These are phyloP conservation scores for Chiroxiphia lanceolata DNA, from an alignment of 2,797 vertebrate genomes.

Conservation along the genomic window DNA sequence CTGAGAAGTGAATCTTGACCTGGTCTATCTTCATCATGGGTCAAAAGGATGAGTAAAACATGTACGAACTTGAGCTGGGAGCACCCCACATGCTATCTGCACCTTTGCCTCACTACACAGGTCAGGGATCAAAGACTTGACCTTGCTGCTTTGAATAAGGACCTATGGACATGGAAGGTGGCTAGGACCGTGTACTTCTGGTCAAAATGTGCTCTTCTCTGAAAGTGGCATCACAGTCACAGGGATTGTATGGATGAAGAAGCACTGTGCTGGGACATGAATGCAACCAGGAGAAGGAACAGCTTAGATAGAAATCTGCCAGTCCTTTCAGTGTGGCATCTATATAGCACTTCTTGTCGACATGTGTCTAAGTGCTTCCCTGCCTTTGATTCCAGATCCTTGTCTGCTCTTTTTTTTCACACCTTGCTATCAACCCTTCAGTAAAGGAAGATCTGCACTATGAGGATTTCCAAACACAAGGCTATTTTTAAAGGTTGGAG, in stretches of 20 bases:
- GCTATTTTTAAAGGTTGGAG: slow-evolving; percentile 21
- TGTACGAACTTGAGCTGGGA: rapidly evolving
- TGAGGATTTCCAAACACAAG: background rate
- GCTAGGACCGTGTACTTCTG: background rate
- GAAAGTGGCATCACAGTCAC: background rate
- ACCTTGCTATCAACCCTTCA: background rate
- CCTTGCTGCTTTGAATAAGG: background rate
- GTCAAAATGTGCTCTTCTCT: background rate
- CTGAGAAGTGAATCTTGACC: background rate
- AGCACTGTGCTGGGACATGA: background rate
- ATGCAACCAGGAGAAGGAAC: slow-evolving; percentile 9
- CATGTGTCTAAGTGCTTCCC: background rate
- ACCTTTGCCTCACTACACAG: background rate
- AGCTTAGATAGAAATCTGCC: slow-evolving; percentile 50
- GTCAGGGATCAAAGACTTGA: background rate
- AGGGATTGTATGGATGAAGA: background rate
- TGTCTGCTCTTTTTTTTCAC: slow-evolving; percentile 35
- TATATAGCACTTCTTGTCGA: slow-evolving; percentile 4
- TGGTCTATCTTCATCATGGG: background rate
- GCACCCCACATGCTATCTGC: rapidly evolving
- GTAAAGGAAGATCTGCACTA: background rate
- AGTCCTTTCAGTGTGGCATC: slow-evolving; percentile 13
- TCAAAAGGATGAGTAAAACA: background rate
- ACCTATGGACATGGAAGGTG: background rate
- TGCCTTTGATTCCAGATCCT: slow-evolving; percentile 39